These are phyloP conservation scores for Catocala sponsa DNA, from an alignment of 2,888 invertebrate genomes.

Conservation along the genomic window DNA sequence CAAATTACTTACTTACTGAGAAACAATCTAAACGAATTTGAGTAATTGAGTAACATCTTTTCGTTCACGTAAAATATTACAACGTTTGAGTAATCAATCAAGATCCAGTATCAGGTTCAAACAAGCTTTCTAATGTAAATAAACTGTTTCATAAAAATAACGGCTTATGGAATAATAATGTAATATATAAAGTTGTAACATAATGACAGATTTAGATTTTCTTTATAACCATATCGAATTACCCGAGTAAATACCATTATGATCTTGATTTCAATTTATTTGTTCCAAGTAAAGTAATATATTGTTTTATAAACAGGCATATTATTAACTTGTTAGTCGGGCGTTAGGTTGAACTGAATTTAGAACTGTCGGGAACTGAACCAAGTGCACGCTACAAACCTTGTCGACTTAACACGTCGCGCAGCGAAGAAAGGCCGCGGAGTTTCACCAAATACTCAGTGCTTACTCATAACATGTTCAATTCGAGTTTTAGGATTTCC, in stretches of 20 bases:
- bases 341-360: constrained; percentile 41
- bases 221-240: constrained; percentile 16
- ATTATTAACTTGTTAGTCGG: constrained; percentile 49
- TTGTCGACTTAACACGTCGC: constrained; percentile 7
- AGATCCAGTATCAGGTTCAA: constrained; percentile 38
- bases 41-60: constrained; percentile 41
- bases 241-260: constrained; percentile 27
- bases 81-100: constrained; percentile 60
- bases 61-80: constrained; percentile 66
- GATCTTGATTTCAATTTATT: constrained; percentile 40
- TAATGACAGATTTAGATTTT: constrained; percentile 24
- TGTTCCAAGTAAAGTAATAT: constrained; percentile 27
- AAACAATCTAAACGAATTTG: constrained; percentile 24
- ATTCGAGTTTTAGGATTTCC: constrained; percentile 1
- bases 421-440: constrained; percentile 8
- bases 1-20: constrained; percentile 12
- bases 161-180: constrained; percentile 18
- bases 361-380: constrained; percentile 37
- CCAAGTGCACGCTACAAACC: constrained; percentile 25
- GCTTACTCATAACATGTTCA: constrained; percentile 8
- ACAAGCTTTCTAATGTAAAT: constrained; percentile 16
- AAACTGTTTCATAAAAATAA: constrained; percentile 21
- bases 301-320: constrained; percentile 54
- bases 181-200: constrained; percentile 10
- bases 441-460: constrained; percentile 22